phyloP scores from a whole-genome alignment of 2,888 invertebrate genomes.

The Troides aeacus region DNA sequence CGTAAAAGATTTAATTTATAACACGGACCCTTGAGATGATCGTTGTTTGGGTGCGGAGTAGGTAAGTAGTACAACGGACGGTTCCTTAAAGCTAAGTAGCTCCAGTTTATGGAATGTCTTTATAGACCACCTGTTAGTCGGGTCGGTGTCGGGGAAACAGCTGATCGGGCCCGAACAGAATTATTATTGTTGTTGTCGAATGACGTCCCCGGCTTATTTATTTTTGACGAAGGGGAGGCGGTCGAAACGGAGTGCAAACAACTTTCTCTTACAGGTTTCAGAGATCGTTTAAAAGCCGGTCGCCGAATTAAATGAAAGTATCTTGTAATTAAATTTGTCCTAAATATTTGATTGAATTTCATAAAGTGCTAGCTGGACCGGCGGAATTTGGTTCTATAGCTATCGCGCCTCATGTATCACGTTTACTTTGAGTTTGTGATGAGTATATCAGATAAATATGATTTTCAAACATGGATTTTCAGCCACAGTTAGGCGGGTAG shows the following conservation, averaged over 20 bases:
- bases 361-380: too few species aligned
- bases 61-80: slow-evolving; percentile 62
- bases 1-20: not conserved
- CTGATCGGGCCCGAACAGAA: slow-evolving; percentile 74
- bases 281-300: slow-evolving; percentile 50
- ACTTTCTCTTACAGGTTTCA: slow-evolving; percentile 59
- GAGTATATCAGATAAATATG: too few species aligned
- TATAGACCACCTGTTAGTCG: slow-evolving; percentile 81
- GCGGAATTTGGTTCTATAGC: too few species aligned
- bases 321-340: too few species aligned
- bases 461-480: too few species aligned
- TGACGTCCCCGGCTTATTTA: slow-evolving; percentile 73
- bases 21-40: not conserved
- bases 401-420: too few species aligned
- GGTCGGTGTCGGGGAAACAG: slow-evolving; percentile 76
- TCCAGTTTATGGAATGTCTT: slow-evolving; percentile 80
- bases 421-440: too few species aligned
- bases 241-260: slow-evolving; percentile 49
- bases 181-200: slow-evolving; percentile 72
- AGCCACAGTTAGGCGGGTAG: slow-evolving; percentile 8
- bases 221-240: slow-evolving; percentile 64
- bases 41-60: slow-evolving; percentile 43
- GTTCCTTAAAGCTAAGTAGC: slow-evolving; percentile 73
- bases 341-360: too few species aligned
- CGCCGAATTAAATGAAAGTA: slow-evolving; percentile 23